Evolutionary conservation across 2,113 vertebrate genomes (phyloP), one percentile per base, ranked within the genome.

Genomic region (Zosterops hypoxanthus): DNA sequence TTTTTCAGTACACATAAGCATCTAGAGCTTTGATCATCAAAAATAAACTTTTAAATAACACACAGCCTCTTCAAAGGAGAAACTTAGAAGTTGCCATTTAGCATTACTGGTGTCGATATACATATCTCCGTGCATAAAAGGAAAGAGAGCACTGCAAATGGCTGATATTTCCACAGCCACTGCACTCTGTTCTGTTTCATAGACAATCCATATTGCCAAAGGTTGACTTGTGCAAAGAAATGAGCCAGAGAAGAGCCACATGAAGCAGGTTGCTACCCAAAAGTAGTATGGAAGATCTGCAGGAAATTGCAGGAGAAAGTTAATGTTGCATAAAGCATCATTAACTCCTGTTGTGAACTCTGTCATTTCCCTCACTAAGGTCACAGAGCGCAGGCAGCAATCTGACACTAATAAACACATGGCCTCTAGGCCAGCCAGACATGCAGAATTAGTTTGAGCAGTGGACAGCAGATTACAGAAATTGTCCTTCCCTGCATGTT

Each of bases 331-430:
- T 84, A 73, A 91, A 86, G 49, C 52, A 42, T 85, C 86, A 68
- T 95, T 85, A 94, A 84, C 73, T 92, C 78, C 90, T 66, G 68
- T 60, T 44, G 82, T 75, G 88, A 93, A 82, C 93, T 83, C 72
- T 65, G 72, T 31, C 8, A 0, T 61, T 85, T 71, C 68, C 49
- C 49, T 94, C 0, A 0, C 41, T 68, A 60, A 80, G 92, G 93
- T 96, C 60, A 77, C 82, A 68, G 76, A 69, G 52, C 4, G 2
- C 72, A 94, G 64, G 77, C 52, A 75, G 86, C 68, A 78, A 60
- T 64, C 78, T 72, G 93, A 93, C 92, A 81, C 77, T 56, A 92
- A 44, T 56, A 93, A 83, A 66, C 81, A 52, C 68, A 42, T 23
- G 86, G 88, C 52, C 79, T 71, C 69, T 79, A 68, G 82, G 82